Conservation (phyloP, 2,113 vertebrate genomes). For the Podarcis muralis region DNA sequence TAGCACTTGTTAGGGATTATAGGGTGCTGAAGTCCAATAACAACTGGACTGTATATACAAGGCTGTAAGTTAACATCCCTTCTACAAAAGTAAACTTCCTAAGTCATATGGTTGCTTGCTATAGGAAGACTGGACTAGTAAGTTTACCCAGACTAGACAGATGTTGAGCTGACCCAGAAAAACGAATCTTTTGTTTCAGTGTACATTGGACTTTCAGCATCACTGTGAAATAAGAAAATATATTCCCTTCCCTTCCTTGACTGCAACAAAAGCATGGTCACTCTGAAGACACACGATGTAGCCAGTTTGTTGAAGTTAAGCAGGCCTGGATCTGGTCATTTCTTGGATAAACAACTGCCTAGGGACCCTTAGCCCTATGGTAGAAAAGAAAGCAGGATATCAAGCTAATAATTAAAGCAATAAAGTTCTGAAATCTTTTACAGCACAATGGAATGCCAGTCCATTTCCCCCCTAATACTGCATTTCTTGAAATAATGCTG, state of each 20-base stretch:
- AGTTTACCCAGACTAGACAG: not conserved
- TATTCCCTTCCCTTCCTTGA: no score
- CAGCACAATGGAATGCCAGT: not conserved
- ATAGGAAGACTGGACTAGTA: not conserved
- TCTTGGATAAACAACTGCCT: not conserved
- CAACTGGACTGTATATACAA: not conserved
- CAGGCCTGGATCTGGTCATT: not conserved
- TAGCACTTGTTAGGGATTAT: no score
- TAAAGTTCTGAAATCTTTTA: not conserved
- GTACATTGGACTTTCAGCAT: not conserved
- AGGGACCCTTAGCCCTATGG: not conserved
- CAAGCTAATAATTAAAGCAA: not conserved
- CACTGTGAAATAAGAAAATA: not conserved
- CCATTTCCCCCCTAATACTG: not conserved
- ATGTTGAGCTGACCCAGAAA: not conserved
- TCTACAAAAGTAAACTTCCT: not conserved
- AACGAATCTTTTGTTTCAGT: not conserved
- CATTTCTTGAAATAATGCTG: slow-evolving; percentile 3
- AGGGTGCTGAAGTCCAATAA: no score
- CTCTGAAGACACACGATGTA: not conserved
- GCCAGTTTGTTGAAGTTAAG: not conserved
- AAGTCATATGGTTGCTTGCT: not conserved
- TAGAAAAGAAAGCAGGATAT: not conserved
- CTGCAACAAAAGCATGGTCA: no score
- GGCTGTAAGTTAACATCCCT: not conserved